phyloP scores from a whole-genome alignment of 1,140 invertebrate species.

The Batillaria attramentaria region DNA sequence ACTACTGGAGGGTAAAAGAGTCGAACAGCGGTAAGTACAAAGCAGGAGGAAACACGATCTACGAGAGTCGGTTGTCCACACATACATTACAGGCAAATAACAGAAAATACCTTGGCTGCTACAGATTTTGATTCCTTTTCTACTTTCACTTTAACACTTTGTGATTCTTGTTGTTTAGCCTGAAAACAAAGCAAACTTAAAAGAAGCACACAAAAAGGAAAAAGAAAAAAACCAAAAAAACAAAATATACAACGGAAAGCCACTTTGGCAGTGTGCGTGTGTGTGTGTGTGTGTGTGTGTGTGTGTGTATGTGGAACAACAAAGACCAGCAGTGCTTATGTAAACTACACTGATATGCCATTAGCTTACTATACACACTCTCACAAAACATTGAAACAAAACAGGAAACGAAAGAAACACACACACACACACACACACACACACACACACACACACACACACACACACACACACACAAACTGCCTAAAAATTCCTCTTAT shows the following conservation, averaged over 20 bases:
- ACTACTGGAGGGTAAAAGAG: too few species aligned
- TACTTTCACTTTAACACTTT: constrained; percentile 53
- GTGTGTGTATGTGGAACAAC: background rate
- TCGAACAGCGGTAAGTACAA: too few species aligned
- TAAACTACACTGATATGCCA: background rate
- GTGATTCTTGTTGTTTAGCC: constrained; percentile 45
- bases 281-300: constrained; percentile 3
- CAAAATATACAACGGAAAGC: background rate
- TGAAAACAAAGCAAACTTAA: constrained; percentile 44
- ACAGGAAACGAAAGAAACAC: background rate
- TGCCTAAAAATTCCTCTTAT: too few species aligned
- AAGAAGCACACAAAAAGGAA: constrained; percentile 8
- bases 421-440: background rate
- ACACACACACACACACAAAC: background rate
- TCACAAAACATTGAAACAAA: background rate
- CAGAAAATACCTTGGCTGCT: constrained; percentile 55
- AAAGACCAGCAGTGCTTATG: background rate
- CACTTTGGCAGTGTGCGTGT: background rate
- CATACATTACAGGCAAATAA: constrained; percentile 20
- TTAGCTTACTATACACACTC: background rate
- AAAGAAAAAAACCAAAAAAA: constrained; percentile 17
- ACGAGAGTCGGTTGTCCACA: background rate
- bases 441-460: background rate
- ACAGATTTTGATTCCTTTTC: constrained; percentile 64
- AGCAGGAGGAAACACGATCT: too few species aligned